Base-by-base conservation (phyloP, 2,888 invertebrate species). In the Exephanes ischioxanthus region DNA sequence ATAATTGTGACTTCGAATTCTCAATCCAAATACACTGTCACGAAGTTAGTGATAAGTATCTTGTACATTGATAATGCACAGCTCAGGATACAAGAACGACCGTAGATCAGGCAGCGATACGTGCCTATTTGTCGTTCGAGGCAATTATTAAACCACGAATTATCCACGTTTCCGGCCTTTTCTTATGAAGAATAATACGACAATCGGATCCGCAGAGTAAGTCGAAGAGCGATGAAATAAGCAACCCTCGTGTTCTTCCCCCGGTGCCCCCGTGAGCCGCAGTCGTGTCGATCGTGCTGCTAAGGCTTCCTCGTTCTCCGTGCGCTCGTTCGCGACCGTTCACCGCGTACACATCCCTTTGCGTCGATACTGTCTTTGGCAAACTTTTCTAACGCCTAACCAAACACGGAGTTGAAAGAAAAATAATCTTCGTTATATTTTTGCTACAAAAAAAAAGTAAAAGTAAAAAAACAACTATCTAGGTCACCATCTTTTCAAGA, bases 241-340 rank as follows among this genome's bases (percentile, higher is more conserved):
- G 19, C 67, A 26, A 33, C 14, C 37, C 19, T 41, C 37, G 37
- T 22, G 7, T 41, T 41, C 19, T 53, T 66, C n/a, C 45, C 53
- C 37, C 19, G 30, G 4, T 51, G 37, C 26, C n/a, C 19, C 71
- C 51, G 22, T 51, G 33, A 51, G 53, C 51, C n/a, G 16, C 53
- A 48, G 61, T 53, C n/a, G 22, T 48, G 68, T 71, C 70, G 76
- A 70, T 82, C 48, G 51, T 71, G n/a, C 53, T 70, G 45, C 63
- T 71, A 82, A 63, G 70, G 76, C 81, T 82, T 76, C 81, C 45
- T 67, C 53, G 26, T 26, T 68, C 68, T 2, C 41, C 58, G 19
- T n/a, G 3, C 45, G 53, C 58, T 26, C 48, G 37, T 68, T 75
- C 48, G 26, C 61, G 58, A 41, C 22, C 45, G 5, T 41, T 67